A percentile compares a stretch with the other conserved stretches of the same genome.
Conservation (phyloP, 2,113 vertebrate genomes). For the Fulmarus glacialis region DNA sequence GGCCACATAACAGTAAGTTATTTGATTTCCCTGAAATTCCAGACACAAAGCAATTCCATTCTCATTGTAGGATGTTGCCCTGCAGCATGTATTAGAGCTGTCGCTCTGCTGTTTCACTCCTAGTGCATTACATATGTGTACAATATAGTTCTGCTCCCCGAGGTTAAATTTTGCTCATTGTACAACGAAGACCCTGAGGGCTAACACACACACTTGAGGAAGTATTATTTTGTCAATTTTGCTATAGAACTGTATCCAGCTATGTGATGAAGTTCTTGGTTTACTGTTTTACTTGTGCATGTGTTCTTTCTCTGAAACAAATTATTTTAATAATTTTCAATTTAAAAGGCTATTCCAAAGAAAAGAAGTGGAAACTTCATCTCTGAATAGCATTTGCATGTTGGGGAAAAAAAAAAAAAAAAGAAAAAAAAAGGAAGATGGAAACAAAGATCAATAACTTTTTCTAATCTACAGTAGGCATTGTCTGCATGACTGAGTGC, state of each 20-base stretch:
- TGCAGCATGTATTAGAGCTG: conserved; percentile 57
- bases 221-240: conserved; percentile 50
- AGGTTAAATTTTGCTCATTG: conserved; percentile 48
- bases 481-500: neutral
- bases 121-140: conserved; percentile 48
- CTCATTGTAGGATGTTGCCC: conserved; percentile 49
- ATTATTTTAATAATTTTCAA: neutral
- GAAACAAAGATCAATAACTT: neutral
- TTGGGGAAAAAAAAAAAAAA: neutral
- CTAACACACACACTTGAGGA: conserved; percentile 14
- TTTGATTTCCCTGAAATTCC: conserved; percentile 73
- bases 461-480: neutral
- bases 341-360: neutral
- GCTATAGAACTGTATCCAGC: neutral
- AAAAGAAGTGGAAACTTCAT: neutral
- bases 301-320: neutral
- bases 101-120: conserved; percentile 30
- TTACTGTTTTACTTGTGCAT: neutral
- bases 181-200: conserved; percentile 30
- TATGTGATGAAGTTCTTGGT: conserved; percentile 11
- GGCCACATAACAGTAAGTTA: conserved; percentile 28
- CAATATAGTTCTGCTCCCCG: conserved; percentile 24
- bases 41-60: conserved; percentile 44
- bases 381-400: neutral
- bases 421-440: neutral